Evolutionary conservation across 1,140 invertebrate species (phyloP), one percentile per base, ranked within the genome.

Genomic region (Gryon sp.): DNA sequence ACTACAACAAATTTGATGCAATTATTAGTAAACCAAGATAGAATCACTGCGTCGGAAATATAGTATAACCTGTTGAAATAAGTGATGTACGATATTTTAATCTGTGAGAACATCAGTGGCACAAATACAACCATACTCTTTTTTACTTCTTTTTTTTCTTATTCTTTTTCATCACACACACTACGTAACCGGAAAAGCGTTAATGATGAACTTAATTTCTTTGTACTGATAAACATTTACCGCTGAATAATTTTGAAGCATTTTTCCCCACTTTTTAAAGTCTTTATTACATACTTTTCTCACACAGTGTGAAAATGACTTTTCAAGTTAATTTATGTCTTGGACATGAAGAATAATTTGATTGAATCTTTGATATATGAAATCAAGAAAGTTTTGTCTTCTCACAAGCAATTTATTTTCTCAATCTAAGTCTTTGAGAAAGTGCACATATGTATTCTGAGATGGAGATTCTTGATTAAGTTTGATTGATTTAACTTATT

Each of bases 111-210:
- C 26, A 74, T 74, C 70, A 60, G 36, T 28, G 4, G 0, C 19
- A 22, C 28, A 12, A 38, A 63, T 20, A 18, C 43, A 41, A 45
- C 40, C n/a, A n/a, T n/a, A n/a, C n/a, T n/a, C n/a, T n/a, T n/a
- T n/a, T n/a, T n/a, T n/a, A n/a, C n/a, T n/a, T n/a, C n/a, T 38
- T 60, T 5, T 43, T 15, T 24, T 55, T 45, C 32, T 53, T 55
- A 75, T 68, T 68, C 62, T 5, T 28, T 50, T 73, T 59, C 57
- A 46, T 14, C 18, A 41, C 48, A 18, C 11, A 6, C 46, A 12
- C 60, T 75, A 24, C 72, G 72, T 75, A 75, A 75, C 72, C 72
- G 72, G 72, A 75, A 53, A 46, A 46, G 24, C 28, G 40, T 48
- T 46, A 53, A 75, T 62, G 72, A 62, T 53, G 41, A 40, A 50